phyloP scores from a whole-genome alignment of 2,113 vertebrate species.

The Gymnarchus niloticus region DNA sequence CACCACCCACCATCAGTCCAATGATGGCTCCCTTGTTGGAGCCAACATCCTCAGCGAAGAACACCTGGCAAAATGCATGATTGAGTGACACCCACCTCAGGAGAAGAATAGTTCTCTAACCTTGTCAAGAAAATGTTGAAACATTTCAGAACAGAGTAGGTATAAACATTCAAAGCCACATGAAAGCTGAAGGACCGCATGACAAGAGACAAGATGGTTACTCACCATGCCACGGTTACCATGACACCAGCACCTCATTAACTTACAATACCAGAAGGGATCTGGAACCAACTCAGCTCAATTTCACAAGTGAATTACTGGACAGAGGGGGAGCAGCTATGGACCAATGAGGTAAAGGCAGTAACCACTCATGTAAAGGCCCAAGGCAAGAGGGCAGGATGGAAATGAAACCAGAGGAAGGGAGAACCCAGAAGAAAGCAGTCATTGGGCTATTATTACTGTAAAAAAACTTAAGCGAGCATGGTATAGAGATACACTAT shows the following conservation, averaged over 20 bases:
- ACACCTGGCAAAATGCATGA: conserved; percentile 65
- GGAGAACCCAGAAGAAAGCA: not conserved
- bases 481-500: not conserved
- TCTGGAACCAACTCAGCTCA: not conserved
- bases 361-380: not conserved
- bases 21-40: conserved; percentile 98
- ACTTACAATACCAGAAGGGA: conserved; percentile 40
- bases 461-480: not conserved
- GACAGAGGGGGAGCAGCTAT: not conserved
- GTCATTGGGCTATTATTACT: not conserved
- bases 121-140: conserved; percentile 31
- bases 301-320: not conserved
- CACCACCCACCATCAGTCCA: conserved; percentile 95
- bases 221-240: conserved; percentile 47
- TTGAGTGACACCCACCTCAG: not conserved
- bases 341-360: not conserved
- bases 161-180: not conserved
- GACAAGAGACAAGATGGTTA: conserved; percentile 14
- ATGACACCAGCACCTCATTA: conserved; percentile 49
- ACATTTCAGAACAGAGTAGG: not conserved
- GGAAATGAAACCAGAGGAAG: not conserved
- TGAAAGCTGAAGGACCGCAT: not conserved
- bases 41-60: conserved; percentile 91
- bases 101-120: conserved; percentile 77
- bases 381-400: not conserved